Evolutionary conservation across 1,140 invertebrate genomes (phyloP).

Genomic region (Periplaneta americana): DNA sequence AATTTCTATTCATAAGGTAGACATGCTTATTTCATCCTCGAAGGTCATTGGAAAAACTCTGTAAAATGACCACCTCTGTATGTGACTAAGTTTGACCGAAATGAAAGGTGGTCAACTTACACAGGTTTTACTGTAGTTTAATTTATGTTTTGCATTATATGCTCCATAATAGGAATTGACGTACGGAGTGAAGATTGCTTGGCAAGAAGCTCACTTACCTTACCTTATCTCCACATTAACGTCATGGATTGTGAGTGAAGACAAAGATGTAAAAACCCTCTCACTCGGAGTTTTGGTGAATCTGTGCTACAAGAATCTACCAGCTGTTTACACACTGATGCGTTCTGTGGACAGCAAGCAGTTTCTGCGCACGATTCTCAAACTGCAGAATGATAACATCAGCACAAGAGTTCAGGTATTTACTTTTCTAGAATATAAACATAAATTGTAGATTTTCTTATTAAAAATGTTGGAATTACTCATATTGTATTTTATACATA

Average conservation of each 20-base stretch:
- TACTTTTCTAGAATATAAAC: too few relatives aligned
- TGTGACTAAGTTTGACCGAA: neutral
- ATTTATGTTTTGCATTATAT: neutral
- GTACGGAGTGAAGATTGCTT: constrained; percentile 61
- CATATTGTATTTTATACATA: too few relatives aligned
- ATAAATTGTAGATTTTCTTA: too few relatives aligned
- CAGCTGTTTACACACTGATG: constrained; percentile 57
- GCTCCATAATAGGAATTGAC: constrained; percentile 50
- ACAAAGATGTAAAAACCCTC: constrained; percentile 49
- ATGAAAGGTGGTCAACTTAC: neutral
- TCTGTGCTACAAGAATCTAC: constrained; percentile 62
- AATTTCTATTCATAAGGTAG: too few relatives aligned
- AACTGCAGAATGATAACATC: constrained; percentile 30
- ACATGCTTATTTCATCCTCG: too few relatives aligned
- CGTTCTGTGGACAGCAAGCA: constrained; percentile 56
- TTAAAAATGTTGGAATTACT: too few relatives aligned
- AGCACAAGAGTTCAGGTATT: constrained; percentile 17
- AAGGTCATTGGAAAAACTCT: too few relatives aligned
- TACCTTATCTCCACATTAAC: constrained; percentile 53
- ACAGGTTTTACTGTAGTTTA: neutral
- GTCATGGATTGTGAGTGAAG: constrained; percentile 50
- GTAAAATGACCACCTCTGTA: neutral
- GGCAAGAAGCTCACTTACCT: constrained; percentile 60
- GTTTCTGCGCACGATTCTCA: constrained; percentile 49
- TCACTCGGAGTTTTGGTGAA: constrained; percentile 64